Conservation (phyloP, 2,797 vertebrate species). For the Muscicapa comitata region DNA sequence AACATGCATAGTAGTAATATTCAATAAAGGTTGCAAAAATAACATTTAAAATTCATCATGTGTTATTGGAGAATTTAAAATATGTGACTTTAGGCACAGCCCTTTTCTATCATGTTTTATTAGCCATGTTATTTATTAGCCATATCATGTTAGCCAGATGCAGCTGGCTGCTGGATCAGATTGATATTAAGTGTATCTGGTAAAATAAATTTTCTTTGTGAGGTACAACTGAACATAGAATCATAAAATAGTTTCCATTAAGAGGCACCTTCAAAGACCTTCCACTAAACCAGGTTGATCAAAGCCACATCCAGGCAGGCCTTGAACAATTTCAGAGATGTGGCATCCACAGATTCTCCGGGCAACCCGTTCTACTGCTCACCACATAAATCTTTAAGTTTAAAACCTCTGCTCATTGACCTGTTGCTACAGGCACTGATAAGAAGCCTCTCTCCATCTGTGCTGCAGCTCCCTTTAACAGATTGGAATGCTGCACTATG, state of each 20-base stretch:
- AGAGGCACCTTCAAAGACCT: background rate
- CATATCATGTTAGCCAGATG: too few species aligned
- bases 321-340: background rate
- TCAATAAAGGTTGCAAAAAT: background rate
- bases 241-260: background rate
- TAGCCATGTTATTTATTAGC: too few species aligned
- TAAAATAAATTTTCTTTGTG: background rate
- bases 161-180: background rate
- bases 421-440: background rate
- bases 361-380: background rate
- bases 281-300: background rate
- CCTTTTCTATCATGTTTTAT: background rate
- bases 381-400: background rate
- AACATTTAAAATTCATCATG: background rate
- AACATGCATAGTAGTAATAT: background rate
- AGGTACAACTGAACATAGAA: background rate
- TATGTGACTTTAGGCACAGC: background rate
- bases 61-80: background rate
- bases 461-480: background rate
- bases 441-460: background rate
- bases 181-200: background rate
- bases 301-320: background rate
- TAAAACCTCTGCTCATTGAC: background rate
- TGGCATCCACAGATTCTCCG: background rate
- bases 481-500: background rate